A percentile compares a stretch with the other conserved stretches of the same genome.
Conservation (phyloP, 2,797 vertebrate genomes). For the Varecia variegata region DNA sequence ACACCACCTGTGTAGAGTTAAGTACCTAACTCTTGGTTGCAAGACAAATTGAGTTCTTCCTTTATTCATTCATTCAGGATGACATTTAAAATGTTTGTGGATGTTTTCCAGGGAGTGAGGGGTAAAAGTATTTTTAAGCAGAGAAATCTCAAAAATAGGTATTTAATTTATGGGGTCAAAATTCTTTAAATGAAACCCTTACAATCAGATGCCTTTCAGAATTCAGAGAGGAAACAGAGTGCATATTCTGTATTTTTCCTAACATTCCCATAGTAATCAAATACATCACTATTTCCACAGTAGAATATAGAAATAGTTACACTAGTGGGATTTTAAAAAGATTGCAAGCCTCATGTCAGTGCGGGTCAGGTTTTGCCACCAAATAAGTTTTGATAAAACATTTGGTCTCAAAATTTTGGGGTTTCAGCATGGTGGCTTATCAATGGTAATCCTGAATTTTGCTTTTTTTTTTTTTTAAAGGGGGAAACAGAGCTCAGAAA, state of each 20-base stretch:
- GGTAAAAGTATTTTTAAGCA: constrained; percentile 3
- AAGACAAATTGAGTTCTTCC: neutral
- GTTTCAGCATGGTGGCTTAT: neutral
- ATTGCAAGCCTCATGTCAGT: neutral
- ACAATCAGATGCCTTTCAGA: neutral
- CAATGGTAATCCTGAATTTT: neutral
- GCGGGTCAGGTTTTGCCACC: neutral
- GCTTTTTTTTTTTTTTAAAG: neutral
- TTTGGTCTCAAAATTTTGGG: neutral
- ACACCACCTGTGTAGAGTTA: neutral
- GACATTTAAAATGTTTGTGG: constrained; percentile 33
- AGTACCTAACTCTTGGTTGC: neutral
- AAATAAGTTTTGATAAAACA: neutral
- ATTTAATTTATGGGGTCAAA: neutral
- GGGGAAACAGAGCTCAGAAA: neutral
- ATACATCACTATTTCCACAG: neutral
- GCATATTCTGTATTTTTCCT: neutral
- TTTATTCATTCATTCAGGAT: neutral
- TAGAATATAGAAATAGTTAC: neutral
- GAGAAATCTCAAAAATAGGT: neutral
- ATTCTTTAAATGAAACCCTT: neutral
- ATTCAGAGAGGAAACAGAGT: neutral
- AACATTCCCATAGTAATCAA: neutral
- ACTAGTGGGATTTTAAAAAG: neutral
- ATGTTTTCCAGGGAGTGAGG: neutral